Evolutionary conservation across 2,113 vertebrate species (phyloP), one percentile per base, ranked within the genome.

Genomic region (Anas platyrhynchos): DNA sequence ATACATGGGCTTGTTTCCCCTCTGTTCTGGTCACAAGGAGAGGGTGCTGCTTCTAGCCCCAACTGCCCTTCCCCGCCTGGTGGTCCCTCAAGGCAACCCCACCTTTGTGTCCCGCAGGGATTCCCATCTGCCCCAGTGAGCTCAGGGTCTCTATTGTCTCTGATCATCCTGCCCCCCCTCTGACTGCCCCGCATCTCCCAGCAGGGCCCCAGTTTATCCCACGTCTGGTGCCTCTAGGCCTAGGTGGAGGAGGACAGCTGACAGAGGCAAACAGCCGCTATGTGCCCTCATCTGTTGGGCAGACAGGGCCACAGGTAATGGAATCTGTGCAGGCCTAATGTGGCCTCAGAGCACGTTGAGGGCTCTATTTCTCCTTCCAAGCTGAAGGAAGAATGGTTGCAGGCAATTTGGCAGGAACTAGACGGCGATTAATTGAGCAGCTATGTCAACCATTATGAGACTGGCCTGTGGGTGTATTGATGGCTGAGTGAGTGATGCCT

Each of bases 371-470:
- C 91, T 97, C 87, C 95, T 94, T 90, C 86, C 58, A 69, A 11
- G 83, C 62, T 65, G 85, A 91, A 76, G 56, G 91, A 96, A 97
- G 85, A 91, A 20, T 62, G 71, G 88, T 77, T 94, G 87, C 86
- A 95, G 91, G 65, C 83, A 95, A 96, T 96, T 98, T 97, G 97
- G 96, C 88, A 97, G 95, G 88, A 90, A 94, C 83, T 86, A 91
- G 54, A 48, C 4, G 48, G 87, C 76, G 14, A 97, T 97, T 96
- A 97, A 90, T 83, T 94, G 93, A 94, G 94, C 74, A 96, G 93
- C 71, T 88, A 27, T 88, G 94, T 94, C 92, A 59, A 66, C 72
- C 62, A 50, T 87, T 80, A 83, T 58, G 91, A 54, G 56, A 58
- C 62, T 91, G 55, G 80, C 3, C 61, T 94, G 77, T 87, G 92